Evolutionary conservation across 2,888 invertebrate genomes (phyloP).

Genomic region (Aquatica leii): DNA sequence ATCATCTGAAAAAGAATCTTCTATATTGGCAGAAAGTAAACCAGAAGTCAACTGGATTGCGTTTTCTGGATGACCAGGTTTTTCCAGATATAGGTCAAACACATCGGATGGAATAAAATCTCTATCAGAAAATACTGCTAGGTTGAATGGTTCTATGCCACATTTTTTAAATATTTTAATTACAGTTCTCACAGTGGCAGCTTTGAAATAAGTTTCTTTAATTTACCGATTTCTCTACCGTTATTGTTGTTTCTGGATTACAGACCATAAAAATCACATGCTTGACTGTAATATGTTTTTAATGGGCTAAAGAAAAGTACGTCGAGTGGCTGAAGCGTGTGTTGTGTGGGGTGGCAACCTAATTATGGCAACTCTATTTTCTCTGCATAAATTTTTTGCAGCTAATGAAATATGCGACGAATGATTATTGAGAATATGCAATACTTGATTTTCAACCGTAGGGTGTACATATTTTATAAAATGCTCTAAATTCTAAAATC

Average conservation of each 20-base stretch:
- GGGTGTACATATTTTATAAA: slow-evolving; percentile 43
- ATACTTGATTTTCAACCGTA: too few relatives aligned
- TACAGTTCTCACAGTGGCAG: slow-evolving; percentile 41
- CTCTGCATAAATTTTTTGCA: slow-evolving; percentile 21
- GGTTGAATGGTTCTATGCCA: slow-evolving; percentile 41
- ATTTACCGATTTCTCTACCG: too few relatives aligned
- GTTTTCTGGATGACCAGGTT: too few relatives aligned
- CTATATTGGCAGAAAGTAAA: too few relatives aligned
- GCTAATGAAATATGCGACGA: slow-evolving; percentile 40
- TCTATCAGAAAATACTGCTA: slow-evolving; percentile 4
- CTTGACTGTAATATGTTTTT: slow-evolving; percentile 43
- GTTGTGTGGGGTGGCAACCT: slow-evolving; percentile 47
- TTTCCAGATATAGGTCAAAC: too few relatives aligned
- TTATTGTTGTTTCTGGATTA: slow-evolving; percentile 39
- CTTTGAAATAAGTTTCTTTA: slow-evolving; percentile 42
- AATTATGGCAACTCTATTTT: slow-evolving; percentile 34
- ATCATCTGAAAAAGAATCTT: too few relatives aligned
- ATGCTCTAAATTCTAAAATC: slow-evolving; percentile 45
- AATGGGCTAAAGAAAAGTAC: slow-evolving; percentile 47
- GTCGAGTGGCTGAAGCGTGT: slow-evolving; percentile 45
- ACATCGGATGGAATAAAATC: slow-evolving; percentile 2
- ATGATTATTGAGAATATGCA: slow-evolving; percentile 45
- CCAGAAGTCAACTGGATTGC: too few relatives aligned
- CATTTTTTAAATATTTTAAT: slow-evolving; percentile 42
- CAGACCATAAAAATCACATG: slow-evolving; percentile 38